Evolutionary conservation across 2,797 vertebrate species (phyloP).

Genomic region (Remorina albescens): DNA sequence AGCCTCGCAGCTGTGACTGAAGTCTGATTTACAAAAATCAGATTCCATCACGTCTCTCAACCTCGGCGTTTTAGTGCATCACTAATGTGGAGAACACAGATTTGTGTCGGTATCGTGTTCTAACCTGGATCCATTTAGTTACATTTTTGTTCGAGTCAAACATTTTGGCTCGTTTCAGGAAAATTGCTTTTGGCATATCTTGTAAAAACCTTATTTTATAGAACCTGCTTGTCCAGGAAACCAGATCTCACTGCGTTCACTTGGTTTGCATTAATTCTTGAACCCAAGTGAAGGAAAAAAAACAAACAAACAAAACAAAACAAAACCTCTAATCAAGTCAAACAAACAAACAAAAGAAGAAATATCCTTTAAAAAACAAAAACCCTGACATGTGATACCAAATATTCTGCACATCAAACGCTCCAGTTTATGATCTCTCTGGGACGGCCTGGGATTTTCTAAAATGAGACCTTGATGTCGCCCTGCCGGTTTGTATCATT

Average conservation of each 20-base stretch:
- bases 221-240: neutral
- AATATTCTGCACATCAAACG: conserved; percentile 10
- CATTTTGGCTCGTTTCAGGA: too few species aligned
- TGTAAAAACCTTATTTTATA: neutral
- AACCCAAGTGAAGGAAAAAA: neutral
- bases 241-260: neutral
- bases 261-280: neutral
- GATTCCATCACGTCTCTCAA: too few species aligned
- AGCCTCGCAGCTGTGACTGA: too few species aligned
- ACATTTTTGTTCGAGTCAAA: too few species aligned
- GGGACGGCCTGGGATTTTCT: neutral
- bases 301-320: neutral
- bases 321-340: too few species aligned
- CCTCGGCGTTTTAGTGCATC: too few species aligned
- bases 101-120: too few species aligned
- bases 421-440: neutral
- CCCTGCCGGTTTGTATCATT: conserved; percentile 20
- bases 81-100: too few species aligned
- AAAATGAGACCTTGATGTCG: neutral
- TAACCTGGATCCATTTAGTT: too few species aligned
- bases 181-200: neutral
- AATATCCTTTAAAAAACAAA: neutral
- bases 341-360: neutral
- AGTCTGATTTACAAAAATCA: too few species aligned
- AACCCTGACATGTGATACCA: neutral